Conservation (phyloP, 2,888 invertebrate species). For the Epirrhoe alternata region DNA sequence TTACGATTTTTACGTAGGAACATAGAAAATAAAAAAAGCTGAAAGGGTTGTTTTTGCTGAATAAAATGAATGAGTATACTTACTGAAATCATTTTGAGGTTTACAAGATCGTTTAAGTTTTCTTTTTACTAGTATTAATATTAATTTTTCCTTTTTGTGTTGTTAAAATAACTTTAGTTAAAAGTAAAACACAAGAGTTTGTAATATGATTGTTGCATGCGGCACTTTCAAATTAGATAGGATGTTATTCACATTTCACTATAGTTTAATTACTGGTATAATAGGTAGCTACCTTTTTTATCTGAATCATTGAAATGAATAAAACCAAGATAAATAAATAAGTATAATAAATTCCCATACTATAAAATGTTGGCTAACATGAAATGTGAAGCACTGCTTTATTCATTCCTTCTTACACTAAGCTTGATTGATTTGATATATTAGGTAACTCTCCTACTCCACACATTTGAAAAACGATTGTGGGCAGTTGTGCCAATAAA, state of each 20-base stretch:
- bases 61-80: slow-evolving; percentile 1
- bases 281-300: background rate
- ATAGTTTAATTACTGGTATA: background rate
- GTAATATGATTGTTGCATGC: background rate
- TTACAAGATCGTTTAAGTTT: slow-evolving; percentile 3
- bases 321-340: no score
- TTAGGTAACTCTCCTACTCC: no score
- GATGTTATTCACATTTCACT: background rate
- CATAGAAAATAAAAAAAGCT: background rate
- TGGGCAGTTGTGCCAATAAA: slow-evolving; percentile 42
- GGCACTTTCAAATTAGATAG: background rate
- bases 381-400: no score
- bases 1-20: background rate
- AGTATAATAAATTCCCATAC: no score
- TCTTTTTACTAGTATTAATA: background rate
- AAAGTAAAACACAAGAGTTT: no score
- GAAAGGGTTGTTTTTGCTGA: background rate
- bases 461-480: slow-evolving; percentile 14
- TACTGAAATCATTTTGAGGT: background rate
- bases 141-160: background rate
- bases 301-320: no score
- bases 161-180: no score
- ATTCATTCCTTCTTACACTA: no score
- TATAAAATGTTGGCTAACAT: no score
- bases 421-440: no score